Evolutionary conservation across 1,140 invertebrate species (phyloP).

Genomic region (Zaprionus davidi): DNA sequence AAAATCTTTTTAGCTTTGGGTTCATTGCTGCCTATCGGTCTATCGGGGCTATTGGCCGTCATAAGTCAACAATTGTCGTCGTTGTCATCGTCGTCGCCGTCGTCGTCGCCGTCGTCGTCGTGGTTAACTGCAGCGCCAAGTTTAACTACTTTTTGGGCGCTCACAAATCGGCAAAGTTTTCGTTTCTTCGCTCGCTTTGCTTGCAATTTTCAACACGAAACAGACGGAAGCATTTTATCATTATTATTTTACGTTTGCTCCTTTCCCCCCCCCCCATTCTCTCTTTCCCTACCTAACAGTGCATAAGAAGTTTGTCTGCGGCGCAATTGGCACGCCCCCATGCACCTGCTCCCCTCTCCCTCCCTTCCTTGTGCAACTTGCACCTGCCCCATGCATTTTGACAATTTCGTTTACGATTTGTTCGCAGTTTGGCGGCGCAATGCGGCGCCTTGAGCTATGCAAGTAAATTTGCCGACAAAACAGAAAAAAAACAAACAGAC

Average conservation of each 20-base stretch:
- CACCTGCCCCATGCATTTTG: constrained; percentile 52
- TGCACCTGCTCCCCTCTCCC: neutral
- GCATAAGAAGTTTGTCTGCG: constrained; percentile 45
- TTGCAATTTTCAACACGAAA: constrained; percentile 77
- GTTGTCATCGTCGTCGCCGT: constrained; percentile 14
- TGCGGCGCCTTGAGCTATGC: constrained; percentile 45
- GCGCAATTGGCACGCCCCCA: constrained; percentile 34
- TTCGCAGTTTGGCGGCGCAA: constrained; percentile 30
- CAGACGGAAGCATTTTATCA: constrained; percentile 42
- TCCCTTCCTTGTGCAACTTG: too few species aligned
- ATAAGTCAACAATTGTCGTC: constrained; percentile 69
- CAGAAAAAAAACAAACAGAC: constrained; percentile 5
- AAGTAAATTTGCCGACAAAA: constrained; percentile 29
- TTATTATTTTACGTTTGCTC: constrained; percentile 37
- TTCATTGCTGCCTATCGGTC: neutral
- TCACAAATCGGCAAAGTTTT: constrained; percentile 70
- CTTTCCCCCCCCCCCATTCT: neutral
- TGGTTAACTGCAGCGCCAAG: constrained; percentile 53
- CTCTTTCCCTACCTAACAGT: neutral
- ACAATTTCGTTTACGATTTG: constrained; percentile 51
- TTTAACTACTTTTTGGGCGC: constrained; percentile 63
- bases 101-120: constrained; percentile 41
- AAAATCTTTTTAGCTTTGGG: neutral
- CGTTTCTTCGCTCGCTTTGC: constrained; percentile 22
- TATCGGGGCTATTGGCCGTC: constrained; percentile 50